Base-by-base conservation (phyloP, 2,888 invertebrate genomes). In the Eupeodes luniger region DNA sequence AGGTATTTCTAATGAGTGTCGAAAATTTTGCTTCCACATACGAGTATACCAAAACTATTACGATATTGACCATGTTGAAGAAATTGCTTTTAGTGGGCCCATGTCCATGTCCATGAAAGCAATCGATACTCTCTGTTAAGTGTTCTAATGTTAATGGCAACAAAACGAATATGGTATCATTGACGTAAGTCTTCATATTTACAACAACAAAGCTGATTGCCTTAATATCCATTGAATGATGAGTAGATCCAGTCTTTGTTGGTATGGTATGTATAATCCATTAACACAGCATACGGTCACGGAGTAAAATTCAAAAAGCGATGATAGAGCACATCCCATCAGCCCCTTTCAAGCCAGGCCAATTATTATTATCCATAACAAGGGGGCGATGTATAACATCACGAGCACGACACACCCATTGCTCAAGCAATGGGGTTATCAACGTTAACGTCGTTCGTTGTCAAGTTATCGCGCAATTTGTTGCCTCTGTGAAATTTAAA, bases 271-370 rank as follows among this genome's bases (percentile, higher is more conserved):
- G 64, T 75, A 61, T 88, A 88, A 88, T 88, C 88, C 85, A 85
- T 85, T 88, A 85, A 70, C 81, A 69, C 81, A 85, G 81, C 64
- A 85, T 81, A 88, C 77, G 81, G 84, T 85, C 88, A 88, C 88
- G 88, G 70, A 85, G 81, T 78, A 85, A 81, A 88, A 78, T 81
- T 88, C 88, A 85, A 88, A 88, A 88, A 88, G 77, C 85, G 88
- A 81, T 89, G 88, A 89, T 89, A 89, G 89, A 89, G 89, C 89
- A 89, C 89, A 89, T 85, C 82, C 81, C 70, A 81, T 72, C 81
- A 81, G 85, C 85, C 78, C 89, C 74, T 62, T 70, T 85, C 81
- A 85, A 76, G 67, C 75, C 64, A 85, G 40, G 59, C 53, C 75
- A 75, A 75, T 75, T 75, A 85, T 85, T 88, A 85, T 85, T 85